A percentile compares a stretch with the other conserved stretches of the same genome.
phyloP scores from a whole-genome alignment of 2,888 invertebrate species.

The Blera fallax region DNA sequence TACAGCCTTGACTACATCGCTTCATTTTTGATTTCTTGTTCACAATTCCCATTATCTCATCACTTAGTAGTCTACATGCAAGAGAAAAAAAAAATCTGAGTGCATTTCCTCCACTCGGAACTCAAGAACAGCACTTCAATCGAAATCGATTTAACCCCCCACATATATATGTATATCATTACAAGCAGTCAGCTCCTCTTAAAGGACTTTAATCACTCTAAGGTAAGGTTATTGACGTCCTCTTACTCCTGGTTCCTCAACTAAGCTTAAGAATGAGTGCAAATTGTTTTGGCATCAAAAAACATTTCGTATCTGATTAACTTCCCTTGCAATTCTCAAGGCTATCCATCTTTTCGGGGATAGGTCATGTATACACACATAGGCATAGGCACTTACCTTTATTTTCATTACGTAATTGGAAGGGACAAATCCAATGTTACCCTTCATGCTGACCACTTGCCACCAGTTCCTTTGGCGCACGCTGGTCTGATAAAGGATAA shows the following conservation, averaged over 20 bases:
- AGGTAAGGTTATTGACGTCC: constrained; percentile 55
- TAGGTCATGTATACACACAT: constrained; percentile 44
- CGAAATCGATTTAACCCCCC: constrained; percentile 45
- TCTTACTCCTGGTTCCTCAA: background rate
- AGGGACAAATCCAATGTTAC: constrained; percentile 92
- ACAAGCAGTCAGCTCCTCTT: background rate
- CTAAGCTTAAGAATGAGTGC: background rate
- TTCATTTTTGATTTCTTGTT: constrained; percentile 13
- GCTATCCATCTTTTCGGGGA: constrained; percentile 51
- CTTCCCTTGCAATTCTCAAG: constrained; percentile 58
- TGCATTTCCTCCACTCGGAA: constrained; percentile 3
- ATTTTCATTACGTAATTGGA: constrained; percentile 92
- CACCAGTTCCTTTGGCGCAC: constrained; percentile 92
- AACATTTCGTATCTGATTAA: constrained; percentile 27
- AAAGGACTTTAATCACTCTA: constrained; percentile 14
- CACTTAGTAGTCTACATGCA: background rate
- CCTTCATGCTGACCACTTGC: constrained; percentile 92
- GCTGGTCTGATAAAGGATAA: constrained; percentile 90
- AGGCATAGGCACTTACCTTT: constrained; percentile 83
- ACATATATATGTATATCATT: background rate
- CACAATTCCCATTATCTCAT: background rate
- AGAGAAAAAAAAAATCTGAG: background rate
- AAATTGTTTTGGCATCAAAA: constrained; percentile 6
- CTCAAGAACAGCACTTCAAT: constrained; percentile 22
- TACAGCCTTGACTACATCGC: constrained; percentile 55